Evolutionary conservation across 37 sponge, comb jelly and placozoan species (phyloP), one percentile per base, ranked within the genome.

Genomic region (Oopsacas minuta): DNA sequence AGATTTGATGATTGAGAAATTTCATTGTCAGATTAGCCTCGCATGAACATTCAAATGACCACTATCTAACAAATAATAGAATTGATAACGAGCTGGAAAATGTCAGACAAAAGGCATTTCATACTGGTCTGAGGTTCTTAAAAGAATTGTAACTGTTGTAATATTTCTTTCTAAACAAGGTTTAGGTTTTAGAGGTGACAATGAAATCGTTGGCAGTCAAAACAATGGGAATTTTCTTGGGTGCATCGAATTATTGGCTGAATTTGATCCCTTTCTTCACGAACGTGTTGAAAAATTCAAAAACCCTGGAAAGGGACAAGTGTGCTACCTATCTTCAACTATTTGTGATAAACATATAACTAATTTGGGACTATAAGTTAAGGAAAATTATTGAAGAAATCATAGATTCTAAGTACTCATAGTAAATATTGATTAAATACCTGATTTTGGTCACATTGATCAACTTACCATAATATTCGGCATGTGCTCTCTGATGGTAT

Each of bases 71-170:
- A 61, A 34, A 61, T 12, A 61, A 10, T 61, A 61, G 75, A 61
- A 61, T 61, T 61, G 75, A 61, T 12, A n/a, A 61, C 22, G 75
- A 61, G 75, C 75, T 61, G 7, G 75, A 61, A n/a, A 61, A 25
- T 61, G 75, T 61, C 84, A 83, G 49, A 83, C 85, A 49, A 85
- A 52, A 52, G 53, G 52, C 37, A 85, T 36, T 61, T 61, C 37
- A 85, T 85, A 85, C 53, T 85, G 85, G 85, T 36, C n/a, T 51
- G 52, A 85, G 37, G 52, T 85, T 85, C 52, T 85, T 36, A 51
- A 85, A 51, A 36, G 85, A 49, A 36, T 85, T 52, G 85, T 85
- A 51, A 35, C 85, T 52, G 85, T 85, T 20, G 75, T 61, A 61
- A 61, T 32, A 61, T 61, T 61, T 34, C 75, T 61, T 61, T n/a